phyloP scores from a whole-genome alignment of 1,140 invertebrate species.

The Rhopalosiphum padi region DNA sequence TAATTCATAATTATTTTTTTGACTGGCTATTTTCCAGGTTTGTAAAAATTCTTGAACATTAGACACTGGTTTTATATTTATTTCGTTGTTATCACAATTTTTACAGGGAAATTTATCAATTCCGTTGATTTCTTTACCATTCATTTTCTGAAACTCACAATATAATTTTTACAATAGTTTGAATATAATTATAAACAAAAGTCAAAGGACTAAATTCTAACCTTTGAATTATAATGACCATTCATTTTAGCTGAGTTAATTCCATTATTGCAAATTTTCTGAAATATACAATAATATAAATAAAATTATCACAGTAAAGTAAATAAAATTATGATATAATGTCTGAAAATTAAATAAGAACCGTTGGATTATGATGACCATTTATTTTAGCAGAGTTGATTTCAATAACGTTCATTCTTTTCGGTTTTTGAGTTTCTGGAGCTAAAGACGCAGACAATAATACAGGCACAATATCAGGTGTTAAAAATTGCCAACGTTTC shows the following conservation, averaged over 20 bases:
- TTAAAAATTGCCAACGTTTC: slow-evolving; percentile 47
- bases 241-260: slow-evolving; percentile 44
- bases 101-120: slow-evolving; percentile 16
- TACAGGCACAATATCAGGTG: not conserved
- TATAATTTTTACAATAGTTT: not conserved
- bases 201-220: not conserved
- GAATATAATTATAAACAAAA: not conserved
- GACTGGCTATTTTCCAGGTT: slow-evolving; percentile 35
- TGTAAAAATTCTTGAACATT: slow-evolving; percentile 41
- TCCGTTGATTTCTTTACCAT: slow-evolving; percentile 23
- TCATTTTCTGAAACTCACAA: not conserved
- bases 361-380: slow-evolving; percentile 47
- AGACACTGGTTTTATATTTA: slow-evolving; percentile 35
- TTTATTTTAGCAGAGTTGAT: slow-evolving; percentile 35
- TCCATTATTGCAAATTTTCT: slow-evolving; percentile 37
- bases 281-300: not conserved
- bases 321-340: not conserved
- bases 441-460: not conserved
- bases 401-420: slow-evolving; percentile 37
- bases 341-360: not conserved
- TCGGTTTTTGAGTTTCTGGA: not conserved
- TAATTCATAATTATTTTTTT: slow-evolving; percentile 46
- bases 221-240: slow-evolving; percentile 45
- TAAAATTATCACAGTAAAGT: not conserved
- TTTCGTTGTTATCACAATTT: not conserved